Percentiles rank a stretch among this genome's conserved stretches.
These are phyloP conservation scores for Pomatostomus ruficeps DNA, from an alignment of 2,113 vertebrate genomes.

Conservation along the genomic window DNA sequence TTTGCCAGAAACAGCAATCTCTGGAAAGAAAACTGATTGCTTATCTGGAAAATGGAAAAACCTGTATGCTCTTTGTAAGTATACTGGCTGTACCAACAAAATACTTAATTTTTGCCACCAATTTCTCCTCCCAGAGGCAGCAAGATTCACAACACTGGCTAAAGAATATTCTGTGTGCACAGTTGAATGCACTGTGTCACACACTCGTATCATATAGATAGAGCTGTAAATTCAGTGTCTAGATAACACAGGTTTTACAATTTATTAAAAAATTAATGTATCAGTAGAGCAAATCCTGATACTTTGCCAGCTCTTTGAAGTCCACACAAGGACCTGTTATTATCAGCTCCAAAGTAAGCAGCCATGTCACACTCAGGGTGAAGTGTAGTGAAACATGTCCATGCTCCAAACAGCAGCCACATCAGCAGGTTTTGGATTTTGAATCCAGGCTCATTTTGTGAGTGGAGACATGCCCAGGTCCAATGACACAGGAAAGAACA, in stretches of 20 bases:
- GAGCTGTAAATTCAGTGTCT: neutral
- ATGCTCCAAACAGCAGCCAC: neutral
- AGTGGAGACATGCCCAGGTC: neutral
- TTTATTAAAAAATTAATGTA: neutral
- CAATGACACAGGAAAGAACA: neutral
- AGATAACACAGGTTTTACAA: neutral
- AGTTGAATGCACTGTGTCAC: neutral
- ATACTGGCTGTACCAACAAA: neutral
- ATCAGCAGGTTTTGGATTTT: neutral
- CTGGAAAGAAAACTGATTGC: neutral
- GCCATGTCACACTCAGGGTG: neutral
- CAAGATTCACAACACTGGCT: neutral
- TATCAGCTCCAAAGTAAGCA: neutral
- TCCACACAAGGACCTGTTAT: neutral
- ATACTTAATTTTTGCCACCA: neutral
- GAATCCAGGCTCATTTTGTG: neutral
- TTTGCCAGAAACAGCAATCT: neutral
- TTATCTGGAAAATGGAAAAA: neutral
- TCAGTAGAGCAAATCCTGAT: neutral
- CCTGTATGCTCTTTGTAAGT: neutral
- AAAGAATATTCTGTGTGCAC: neutral
- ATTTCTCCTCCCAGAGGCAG: neutral
- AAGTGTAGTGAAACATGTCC: accelerated
- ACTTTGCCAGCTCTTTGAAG: neutral
- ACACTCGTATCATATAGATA: neutral